Evolutionary conservation across 2,113 vertebrate genomes (phyloP), one percentile per base, ranked within the genome.

Genomic region (Plecturocebus donacophilus): DNA sequence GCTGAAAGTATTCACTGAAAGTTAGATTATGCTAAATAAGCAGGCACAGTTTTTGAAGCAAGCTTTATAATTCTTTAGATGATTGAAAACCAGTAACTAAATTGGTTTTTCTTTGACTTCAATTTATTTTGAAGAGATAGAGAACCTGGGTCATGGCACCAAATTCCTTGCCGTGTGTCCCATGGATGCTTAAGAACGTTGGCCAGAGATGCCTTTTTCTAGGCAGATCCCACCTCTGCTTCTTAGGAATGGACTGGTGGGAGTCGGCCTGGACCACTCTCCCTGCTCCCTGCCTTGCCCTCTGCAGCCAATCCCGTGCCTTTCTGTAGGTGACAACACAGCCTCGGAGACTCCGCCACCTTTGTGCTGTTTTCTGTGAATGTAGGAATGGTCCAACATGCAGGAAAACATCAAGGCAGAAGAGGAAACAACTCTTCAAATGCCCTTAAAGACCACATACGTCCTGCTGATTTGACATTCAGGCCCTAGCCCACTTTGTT

Each of bases 351-450:
- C 23, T 30, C 42, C 3, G 19, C 10, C 5, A 12, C 2, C 10
- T 11, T 25, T 23, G 5, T 10, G 27, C 42, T 77, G 52, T 87
- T 66, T 77, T 40, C 76, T 1, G 7, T 19, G 3, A 75, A 40
- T 47, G 13, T 2, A 6, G 27, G 2, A 66, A 8, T 6, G 19
- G 35, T 2, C 47, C 10, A 47, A 3, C 3, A 8, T 27, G 23
- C 17, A 27, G 8, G 12, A 13, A 52, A 35, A 58, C 17, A 75
- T 38, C 71, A 19, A 49, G 52, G 71, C 40, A 27, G 19, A n/a
- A 17, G 27, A 13, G 40, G 38, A 56, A 52, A 20, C 4, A 16
- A 42, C 14, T 42, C 9, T 66, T 14, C 2, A 5, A 17, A 16
- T 5, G 25, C 17, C 40, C 56, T 38, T 3, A 8, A 77, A 73